These are phyloP conservation scores for Tragelaphus buxtoni DNA, from an alignment of 2,113 vertebrate species.

Conservation along the genomic window DNA sequence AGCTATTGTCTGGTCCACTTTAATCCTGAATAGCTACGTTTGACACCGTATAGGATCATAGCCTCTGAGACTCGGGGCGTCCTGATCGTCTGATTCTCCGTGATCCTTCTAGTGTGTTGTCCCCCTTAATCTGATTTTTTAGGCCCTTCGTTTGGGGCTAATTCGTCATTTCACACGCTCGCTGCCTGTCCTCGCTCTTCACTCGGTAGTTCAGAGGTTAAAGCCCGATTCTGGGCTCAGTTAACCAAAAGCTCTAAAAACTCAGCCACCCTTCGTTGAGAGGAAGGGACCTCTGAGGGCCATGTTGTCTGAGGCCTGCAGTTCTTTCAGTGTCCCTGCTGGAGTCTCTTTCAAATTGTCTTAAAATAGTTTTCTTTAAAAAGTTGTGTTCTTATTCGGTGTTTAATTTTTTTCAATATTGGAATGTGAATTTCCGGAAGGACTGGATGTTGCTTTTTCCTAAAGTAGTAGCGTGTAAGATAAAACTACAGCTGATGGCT, in stretches of 20 bases:
- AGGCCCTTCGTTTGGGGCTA: neutral
- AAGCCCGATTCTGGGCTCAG: neutral
- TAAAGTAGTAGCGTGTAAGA: neutral
- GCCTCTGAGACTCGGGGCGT: neutral
- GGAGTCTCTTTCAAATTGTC: neutral
- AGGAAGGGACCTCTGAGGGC: neutral
- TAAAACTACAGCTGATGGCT: neutral
- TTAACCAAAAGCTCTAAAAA: neutral
- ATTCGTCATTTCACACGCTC: neutral
- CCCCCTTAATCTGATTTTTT: fast-evolving
- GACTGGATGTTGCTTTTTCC: neutral
- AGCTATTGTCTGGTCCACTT: neutral
- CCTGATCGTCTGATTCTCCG: neutral
- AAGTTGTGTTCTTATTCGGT: neutral
- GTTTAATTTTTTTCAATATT: neutral
- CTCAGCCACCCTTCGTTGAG: neutral
- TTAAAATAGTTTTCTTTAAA: neutral
- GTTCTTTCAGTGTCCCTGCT: neutral
- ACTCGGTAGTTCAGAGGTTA: neutral
- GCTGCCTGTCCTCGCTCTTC: neutral
- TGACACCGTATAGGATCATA: neutral
- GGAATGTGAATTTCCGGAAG: neutral
- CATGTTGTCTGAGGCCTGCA: neutral
- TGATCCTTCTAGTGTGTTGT: neutral
- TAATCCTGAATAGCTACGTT: neutral